Evolutionary conservation across 2,797 vertebrate genomes (phyloP).

Genomic region (Meda fulgida): DNA sequence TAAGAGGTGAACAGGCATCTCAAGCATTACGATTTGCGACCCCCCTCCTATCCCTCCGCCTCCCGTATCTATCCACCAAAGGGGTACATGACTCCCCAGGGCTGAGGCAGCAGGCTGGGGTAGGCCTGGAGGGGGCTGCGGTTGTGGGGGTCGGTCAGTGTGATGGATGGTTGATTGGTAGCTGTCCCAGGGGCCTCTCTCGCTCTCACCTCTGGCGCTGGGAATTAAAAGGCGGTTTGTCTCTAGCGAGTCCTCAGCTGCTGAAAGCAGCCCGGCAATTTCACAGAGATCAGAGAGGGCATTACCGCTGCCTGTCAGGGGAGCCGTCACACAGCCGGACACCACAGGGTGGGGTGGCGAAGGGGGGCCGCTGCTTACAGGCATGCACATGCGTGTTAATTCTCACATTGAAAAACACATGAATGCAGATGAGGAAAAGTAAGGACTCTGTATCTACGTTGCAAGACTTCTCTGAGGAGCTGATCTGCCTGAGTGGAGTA

Average conservation of each 20-base stretch:
- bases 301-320: slow-evolving; percentile 84
- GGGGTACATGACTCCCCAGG: slow-evolving; percentile 49
- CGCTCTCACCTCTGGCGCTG: slow-evolving; percentile 77
- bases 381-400: slow-evolving; percentile 55
- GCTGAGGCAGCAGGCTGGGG: slow-evolving; percentile 39
- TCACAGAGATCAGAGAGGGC: slow-evolving; percentile 81
- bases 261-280: slow-evolving; percentile 81
- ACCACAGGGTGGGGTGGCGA: slow-evolving; percentile 30
- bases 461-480: slow-evolving; percentile 6
- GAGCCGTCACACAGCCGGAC: slow-evolving; percentile 80
- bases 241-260: slow-evolving; percentile 85
- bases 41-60: slow-evolving; percentile 64
- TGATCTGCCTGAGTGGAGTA: slow-evolving; percentile 1
- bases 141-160: slow-evolving; percentile 71
- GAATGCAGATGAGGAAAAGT: neutral
- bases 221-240: slow-evolving; percentile 88
- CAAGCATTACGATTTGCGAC: slow-evolving; percentile 57
- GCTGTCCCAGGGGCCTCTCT: slow-evolving; percentile 81
- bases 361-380: slow-evolving; percentile 36
- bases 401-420: slow-evolving; percentile 33
- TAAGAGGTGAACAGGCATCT: slow-evolving; percentile 50
- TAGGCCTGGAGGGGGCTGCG: slow-evolving; percentile 34
- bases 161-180: slow-evolving; percentile 87
- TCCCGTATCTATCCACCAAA: slow-evolving; percentile 58
- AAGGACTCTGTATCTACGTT: neutral